Base-by-base conservation (phyloP, 1,140 invertebrate genomes). In the Penaeus japonicus region DNA sequence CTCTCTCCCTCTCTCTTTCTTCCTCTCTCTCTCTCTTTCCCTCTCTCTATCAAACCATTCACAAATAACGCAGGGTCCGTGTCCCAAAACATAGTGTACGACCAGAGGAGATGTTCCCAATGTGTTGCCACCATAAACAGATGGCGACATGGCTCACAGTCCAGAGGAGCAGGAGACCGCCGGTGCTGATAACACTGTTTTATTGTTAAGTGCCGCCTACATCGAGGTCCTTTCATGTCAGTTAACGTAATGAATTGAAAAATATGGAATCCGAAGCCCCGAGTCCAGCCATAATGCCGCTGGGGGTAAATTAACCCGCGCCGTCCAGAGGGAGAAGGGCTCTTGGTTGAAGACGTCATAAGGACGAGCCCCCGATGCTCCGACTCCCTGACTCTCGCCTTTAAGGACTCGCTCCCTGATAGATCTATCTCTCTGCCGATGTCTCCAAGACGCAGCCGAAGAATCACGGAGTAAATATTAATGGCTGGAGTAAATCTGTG, bases 391-490 rank as follows among this genome's bases (percentile, higher is more conserved):
- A 87, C n/a, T 4, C 20, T 47, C 78, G 27, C 32, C 47, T 53
- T 73, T 70, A 80, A 15, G 10, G 39, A 10, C 22, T 1, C 5
- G 57, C 32, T 12, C n/a, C 27, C 22, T 81, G 32, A 59, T 32
- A 22, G 27, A 75, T 7, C 57, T 47, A 10, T 87, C 20, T 18
- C 7, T 24, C 62, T 17, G 65, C 2, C 39, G 27, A 53, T 75
- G 73, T 30, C 47, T 18, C 55, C 30, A 77, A 78, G 39, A 85
- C 24, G 65, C 22, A 62, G 39, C 47, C 30, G 85, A 73, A 81
- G 85, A 87, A 54, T 82, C 85, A 57, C 27, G 78, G 53, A 79
- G 78, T 82, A 82, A 82, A 87, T 87, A 87, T 87, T 87, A 87
- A 87, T 87, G 85, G 70, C 57, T 7, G 62, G 54, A 24, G 85